Evolutionary conservation across 1,140 invertebrate species (phyloP).

Genomic region (Pectinophora gossypiella): DNA sequence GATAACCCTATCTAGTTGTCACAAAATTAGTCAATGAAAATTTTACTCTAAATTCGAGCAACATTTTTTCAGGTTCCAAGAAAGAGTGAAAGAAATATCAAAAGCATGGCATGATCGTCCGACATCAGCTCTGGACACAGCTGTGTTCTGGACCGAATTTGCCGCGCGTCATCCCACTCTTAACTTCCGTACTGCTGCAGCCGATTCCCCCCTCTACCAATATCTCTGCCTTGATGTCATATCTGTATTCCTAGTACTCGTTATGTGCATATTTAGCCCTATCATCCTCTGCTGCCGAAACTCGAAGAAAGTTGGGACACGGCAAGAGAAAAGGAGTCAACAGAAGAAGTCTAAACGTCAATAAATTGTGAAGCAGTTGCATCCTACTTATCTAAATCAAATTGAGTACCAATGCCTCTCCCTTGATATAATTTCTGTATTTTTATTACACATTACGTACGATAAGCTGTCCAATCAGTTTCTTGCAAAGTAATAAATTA

Average conservation of each 20-base stretch:
- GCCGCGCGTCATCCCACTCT: slow-evolving; percentile 66
- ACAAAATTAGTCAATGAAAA: too few species aligned
- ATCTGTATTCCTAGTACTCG: slow-evolving; percentile 14
- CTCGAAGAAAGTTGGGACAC: not conserved
- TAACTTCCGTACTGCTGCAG: slow-evolving; percentile 46
- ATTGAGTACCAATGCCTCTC: too few species aligned
- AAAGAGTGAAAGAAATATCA: slow-evolving; percentile 70
- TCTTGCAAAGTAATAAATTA: too few species aligned
- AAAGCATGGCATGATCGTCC: slow-evolving; percentile 74
- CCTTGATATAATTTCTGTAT: too few species aligned
- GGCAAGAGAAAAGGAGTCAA: not conserved
- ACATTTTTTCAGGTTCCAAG: slow-evolving; percentile 41
- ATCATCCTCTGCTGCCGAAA: not conserved
- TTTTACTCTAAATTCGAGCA: too few species aligned
- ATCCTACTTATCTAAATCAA: too few species aligned
- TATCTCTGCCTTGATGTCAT: slow-evolving; percentile 35
- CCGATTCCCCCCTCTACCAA: slow-evolving; percentile 40
- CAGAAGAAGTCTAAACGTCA: not conserved
- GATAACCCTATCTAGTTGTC: too few species aligned
- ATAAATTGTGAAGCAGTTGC: not conserved
- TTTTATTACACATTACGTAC: too few species aligned
- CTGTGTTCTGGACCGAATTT: slow-evolving; percentile 76
- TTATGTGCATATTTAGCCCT: slow-evolving; percentile 12
- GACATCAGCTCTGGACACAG: slow-evolving; percentile 66
- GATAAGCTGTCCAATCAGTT: too few species aligned